These are phyloP conservation scores for Calliopum simillimum DNA, from an alignment of 2,888 invertebrate species.

Conservation along the genomic window DNA sequence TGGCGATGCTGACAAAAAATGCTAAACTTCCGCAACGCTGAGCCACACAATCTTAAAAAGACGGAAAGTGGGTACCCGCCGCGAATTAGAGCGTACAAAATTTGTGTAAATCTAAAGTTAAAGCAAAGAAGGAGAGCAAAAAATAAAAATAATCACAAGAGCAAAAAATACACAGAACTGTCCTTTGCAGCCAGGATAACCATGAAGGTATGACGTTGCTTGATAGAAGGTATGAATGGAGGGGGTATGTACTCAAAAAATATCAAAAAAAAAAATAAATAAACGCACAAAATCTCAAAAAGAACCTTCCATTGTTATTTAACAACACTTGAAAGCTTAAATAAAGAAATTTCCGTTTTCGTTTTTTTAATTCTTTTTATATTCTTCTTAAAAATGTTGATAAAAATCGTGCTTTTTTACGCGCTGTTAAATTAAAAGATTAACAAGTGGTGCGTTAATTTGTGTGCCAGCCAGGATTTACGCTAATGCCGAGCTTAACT, in stretches of 20 bases:
- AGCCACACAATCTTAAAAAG: not conserved
- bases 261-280: too few species aligned
- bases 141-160: not conserved
- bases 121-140: not conserved
- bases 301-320: conserved; percentile 10
- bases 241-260: too few species aligned
- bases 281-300: too few species aligned
- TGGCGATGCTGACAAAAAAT: not conserved
- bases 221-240: too few species aligned
- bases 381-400: not conserved
- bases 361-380: too few species aligned
- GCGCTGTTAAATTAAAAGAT: conserved; percentile 40
- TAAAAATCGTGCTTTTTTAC: conserved; percentile 32
- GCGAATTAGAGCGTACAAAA: not conserved
- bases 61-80: not conserved
- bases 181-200: not conserved
- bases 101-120: not conserved
- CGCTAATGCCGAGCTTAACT: not conserved
- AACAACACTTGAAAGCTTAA: not conserved
- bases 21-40: not conserved
- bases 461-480: conserved; percentile 32
- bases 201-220: too few species aligned
- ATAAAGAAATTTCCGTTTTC: conserved; percentile 24
- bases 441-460: conserved; percentile 43
- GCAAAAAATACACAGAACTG: not conserved